Conservation (phyloP, 1,140 invertebrate genomes). For the Eumaeus atala region DNA sequence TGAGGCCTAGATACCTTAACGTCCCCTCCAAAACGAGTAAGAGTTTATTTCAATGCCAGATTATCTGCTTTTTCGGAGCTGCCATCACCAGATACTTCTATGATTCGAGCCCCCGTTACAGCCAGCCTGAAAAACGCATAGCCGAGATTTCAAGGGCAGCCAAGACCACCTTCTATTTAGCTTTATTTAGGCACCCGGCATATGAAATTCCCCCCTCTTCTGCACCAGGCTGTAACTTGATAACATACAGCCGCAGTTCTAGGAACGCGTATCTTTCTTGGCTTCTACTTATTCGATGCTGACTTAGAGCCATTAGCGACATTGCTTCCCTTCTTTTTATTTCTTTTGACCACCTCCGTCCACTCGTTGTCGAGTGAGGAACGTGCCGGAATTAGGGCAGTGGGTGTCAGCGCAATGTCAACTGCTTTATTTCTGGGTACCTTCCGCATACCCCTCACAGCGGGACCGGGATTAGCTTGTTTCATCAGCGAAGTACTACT, state of each 20-base stretch:
- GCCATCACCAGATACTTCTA: conserved; percentile 12
- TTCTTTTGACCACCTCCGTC: too few relatives aligned
- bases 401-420: not conserved
- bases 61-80: conserved; percentile 14
- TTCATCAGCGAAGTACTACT: not conserved
- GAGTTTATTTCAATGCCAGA: conserved; percentile 14
- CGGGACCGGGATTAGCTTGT: not conserved
- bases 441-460: not conserved
- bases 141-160: not conserved
- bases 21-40: not conserved
- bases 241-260: too few relatives aligned
- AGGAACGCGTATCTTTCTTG: not conserved
- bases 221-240: too few relatives aligned
- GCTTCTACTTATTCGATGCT: not conserved
- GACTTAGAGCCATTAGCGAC: too few relatives aligned
- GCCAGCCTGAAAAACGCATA: too few relatives aligned
- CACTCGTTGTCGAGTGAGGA: not conserved
- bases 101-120: conserved; percentile 21
- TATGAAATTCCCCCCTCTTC: too few relatives aligned
- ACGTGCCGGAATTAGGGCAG: not conserved
- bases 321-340: too few relatives aligned
- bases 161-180: too few relatives aligned
- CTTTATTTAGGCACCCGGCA: too few relatives aligned
- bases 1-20: conserved; percentile 12
- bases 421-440: too few relatives aligned